phyloP scores from a whole-genome alignment of 92 coral and sea anemone genomes.

The Galaxea fascicularis region DNA sequence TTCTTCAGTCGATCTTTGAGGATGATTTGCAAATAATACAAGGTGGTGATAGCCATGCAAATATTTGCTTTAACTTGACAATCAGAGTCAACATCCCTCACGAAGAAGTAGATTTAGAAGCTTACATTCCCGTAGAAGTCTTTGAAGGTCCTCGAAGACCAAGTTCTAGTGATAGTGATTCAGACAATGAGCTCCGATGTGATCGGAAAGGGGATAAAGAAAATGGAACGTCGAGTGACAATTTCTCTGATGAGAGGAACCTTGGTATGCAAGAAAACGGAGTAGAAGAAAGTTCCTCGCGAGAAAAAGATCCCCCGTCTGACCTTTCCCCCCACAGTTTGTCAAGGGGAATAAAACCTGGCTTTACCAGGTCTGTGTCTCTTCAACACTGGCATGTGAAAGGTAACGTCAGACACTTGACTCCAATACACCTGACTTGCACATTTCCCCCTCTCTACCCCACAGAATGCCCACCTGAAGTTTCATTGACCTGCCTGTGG shows the following conservation, averaged over 20 bases:
- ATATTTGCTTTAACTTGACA: constrained; percentile 68
- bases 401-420: constrained; percentile 73
- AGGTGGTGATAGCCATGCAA: constrained; percentile 43
- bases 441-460: constrained; percentile 84
- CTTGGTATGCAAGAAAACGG: not conserved
- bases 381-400: constrained; percentile 74
- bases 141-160: constrained; percentile 11
- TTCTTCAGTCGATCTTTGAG: constrained; percentile 85
- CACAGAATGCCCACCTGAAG: constrained; percentile 68
- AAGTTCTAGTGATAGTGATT: not conserved
- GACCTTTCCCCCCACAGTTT: constrained; percentile 4
- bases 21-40: constrained; percentile 73
- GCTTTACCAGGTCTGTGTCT: constrained; percentile 74
- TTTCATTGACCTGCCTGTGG: constrained; percentile 88
- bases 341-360: constrained; percentile 54
- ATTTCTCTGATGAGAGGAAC: not conserved
- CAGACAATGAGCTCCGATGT: not conserved
- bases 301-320: not conserved
- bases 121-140: constrained; percentile 73
- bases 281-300: not conserved
- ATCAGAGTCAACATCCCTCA: constrained; percentile 71
- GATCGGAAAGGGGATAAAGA: not conserved
- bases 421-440: constrained; percentile 85
- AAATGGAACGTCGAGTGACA: not conserved
- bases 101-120: constrained; percentile 74